phyloP scores from a whole-genome alignment of 2,888 invertebrate genomes.

The Drosophila helvetica region DNA sequence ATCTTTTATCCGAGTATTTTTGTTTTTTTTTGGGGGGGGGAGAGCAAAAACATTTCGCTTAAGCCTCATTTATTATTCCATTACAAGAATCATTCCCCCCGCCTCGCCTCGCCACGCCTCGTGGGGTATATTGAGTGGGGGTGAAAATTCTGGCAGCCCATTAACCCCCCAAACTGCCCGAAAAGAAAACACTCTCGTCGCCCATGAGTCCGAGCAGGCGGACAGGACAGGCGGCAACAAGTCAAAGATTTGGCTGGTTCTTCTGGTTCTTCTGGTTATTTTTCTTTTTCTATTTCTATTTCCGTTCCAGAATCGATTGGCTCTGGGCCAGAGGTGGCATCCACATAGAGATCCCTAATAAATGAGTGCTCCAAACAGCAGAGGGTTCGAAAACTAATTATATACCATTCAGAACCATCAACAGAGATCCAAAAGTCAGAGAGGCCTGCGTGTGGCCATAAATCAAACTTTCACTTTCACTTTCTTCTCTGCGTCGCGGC shows the following conservation, averaged over 20 bases:
- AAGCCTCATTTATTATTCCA: conserved; percentile 2
- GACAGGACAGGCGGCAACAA: conserved; percentile 9
- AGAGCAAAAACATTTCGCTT: background rate
- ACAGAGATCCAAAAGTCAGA: conserved; percentile 31
- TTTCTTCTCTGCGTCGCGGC: conserved; percentile 33
- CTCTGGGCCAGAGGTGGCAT: conserved; percentile 55
- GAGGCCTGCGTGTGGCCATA: conserved; percentile 57
- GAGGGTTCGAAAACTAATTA: conserved; percentile 64
- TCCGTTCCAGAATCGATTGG: conserved; percentile 76
- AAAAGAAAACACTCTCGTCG: background rate
- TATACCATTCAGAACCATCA: conserved; percentile 59
- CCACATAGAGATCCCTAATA: conserved; percentile 47
- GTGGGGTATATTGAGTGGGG: background rate
- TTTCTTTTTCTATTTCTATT: conserved; percentile 50
- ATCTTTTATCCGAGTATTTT: too few relatives aligned
- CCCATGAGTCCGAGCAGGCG: conserved; percentile 15
- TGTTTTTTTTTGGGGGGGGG: too few relatives aligned
- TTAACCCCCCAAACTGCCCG: conserved; percentile 54
- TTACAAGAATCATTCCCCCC: background rate
- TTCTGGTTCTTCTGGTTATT: conserved; percentile 11
- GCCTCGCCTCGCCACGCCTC: background rate
- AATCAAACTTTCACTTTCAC: conserved; percentile 80
- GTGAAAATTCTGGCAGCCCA: conserved; percentile 41
- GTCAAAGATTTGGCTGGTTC: background rate
- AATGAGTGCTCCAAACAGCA: conserved; percentile 16